Conservation (phyloP, 2,113 vertebrate genomes). For the Meleagris gallopavo region DNA sequence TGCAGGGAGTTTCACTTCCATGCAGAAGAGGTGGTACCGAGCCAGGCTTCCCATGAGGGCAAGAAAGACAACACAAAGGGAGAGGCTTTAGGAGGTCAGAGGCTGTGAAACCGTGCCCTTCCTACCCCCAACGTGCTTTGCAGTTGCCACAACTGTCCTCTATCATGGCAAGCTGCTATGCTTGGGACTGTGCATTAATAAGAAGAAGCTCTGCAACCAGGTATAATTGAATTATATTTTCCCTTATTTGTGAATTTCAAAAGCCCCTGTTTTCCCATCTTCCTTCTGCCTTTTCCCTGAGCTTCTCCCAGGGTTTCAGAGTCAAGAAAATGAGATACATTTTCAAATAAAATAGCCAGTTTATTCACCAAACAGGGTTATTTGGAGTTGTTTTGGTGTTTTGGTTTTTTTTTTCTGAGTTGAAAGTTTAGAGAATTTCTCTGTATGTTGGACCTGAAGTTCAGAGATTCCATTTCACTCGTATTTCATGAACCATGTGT, state of each 20-base stretch:
- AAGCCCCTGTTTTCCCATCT: background rate
- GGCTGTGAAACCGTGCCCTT: background rate
- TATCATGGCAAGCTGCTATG: conserved; percentile 50
- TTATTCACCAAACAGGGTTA: background rate
- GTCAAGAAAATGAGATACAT: background rate
- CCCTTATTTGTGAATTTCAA: background rate
- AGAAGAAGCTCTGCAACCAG: conserved; percentile 37
- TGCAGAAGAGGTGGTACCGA: background rate
- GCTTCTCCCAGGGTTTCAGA: background rate
- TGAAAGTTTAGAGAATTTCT: background rate
- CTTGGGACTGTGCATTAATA: background rate
- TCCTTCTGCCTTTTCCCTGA: background rate
- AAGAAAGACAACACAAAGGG: background rate
- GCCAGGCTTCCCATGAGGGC: background rate
- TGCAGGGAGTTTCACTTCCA: background rate
- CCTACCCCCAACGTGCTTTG: background rate
- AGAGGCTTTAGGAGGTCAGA: background rate
- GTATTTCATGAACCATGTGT: background rate
- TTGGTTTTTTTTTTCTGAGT: background rate
- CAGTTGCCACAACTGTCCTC: background rate
- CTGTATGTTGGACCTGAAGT: background rate
- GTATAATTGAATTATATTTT: conserved; percentile 26
- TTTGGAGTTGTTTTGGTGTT: too few relatives aligned
- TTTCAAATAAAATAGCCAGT: background rate
- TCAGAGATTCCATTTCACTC: background rate